phyloP scores from a whole-genome alignment of 2,797 vertebrate genomes.

The Notolabrus celidotus region DNA sequence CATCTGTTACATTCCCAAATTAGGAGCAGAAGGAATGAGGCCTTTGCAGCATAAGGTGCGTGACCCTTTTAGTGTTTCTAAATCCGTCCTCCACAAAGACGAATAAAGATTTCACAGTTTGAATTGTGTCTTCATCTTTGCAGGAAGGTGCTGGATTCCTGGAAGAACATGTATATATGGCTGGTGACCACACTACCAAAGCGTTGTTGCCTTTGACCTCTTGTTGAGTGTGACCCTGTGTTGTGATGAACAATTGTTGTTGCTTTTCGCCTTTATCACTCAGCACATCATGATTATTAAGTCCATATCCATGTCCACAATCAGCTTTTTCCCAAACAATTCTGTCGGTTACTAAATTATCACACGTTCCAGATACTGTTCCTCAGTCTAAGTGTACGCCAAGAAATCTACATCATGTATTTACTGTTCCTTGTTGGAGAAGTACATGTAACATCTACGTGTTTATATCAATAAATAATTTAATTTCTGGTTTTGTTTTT shows the following conservation, averaged over 20 bases:
- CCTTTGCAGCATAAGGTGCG: slow-evolving; percentile 73
- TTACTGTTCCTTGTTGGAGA: slow-evolving; percentile 63
- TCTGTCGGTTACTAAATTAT: slow-evolving; percentile 45
- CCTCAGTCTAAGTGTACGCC: slow-evolving; percentile 33
- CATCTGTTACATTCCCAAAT: slow-evolving; percentile 73
- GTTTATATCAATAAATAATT: slow-evolving; percentile 85
- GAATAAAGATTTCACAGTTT: not conserved
- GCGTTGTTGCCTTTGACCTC: slow-evolving; percentile 54
- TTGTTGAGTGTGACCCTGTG: slow-evolving; percentile 51
- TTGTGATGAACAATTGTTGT: slow-evolving; percentile 68
- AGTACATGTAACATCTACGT: slow-evolving; percentile 71
- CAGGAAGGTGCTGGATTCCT: slow-evolving; percentile 76
- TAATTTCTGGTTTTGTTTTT: slow-evolving; percentile 78
- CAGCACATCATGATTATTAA: slow-evolving; percentile 39
- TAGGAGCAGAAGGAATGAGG: slow-evolving; percentile 74
- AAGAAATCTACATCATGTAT: slow-evolving; percentile 44
- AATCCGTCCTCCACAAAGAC: slow-evolving; percentile 30
- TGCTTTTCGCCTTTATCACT: slow-evolving; percentile 55
- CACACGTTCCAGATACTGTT: slow-evolving; percentile 22
- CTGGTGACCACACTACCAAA: slow-evolving; percentile 61
- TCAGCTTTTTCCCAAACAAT: slow-evolving; percentile 49
- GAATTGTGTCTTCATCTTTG: slow-evolving; percentile 9
- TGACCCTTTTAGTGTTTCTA: slow-evolving; percentile 44
- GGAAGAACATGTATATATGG: slow-evolving; percentile 78
- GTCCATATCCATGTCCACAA: slow-evolving; percentile 67